Base-by-base conservation (phyloP, 2,888 invertebrate species). In the Ephialtes manifestator region DNA sequence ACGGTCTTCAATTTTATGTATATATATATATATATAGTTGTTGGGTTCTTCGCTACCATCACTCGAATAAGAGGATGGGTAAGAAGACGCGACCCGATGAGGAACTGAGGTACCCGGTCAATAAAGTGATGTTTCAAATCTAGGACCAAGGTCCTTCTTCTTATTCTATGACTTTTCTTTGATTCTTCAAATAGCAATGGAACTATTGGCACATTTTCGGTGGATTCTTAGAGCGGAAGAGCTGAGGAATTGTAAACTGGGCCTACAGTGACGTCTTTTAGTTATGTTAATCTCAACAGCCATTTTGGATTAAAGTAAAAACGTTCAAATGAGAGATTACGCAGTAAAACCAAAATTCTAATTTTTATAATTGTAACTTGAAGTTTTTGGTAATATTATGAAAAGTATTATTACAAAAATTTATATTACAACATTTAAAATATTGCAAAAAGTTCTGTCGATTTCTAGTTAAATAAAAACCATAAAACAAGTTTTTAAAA, bases 1-100 rank as follows among this genome's bases (percentile, higher is more conserved):
- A 88, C 87, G 88, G 86, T 87, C 85, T 87, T 89, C 85, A 67
- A 82, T 85, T 85, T 75, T 28, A 4, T 28, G n/a, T 24, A 48
- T 46, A 65, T 72, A 63, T 46, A 71, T 72, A 63, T 31, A 28
- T 28, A 35, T 43, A 31, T 51, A 55, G 58, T 35, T 39, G 15
- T 63, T 65, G 13, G 39, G 31, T 68, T 71, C 43, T 72, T 55
- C 39, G 18, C 75, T 70, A 76, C 70, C 81, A 71, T 81, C 81
- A 71, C 81, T 55, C 80, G 18, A 13, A 20, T 15, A 15, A 51
- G 24, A 20, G 10, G 7, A 63, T n/a, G 31, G 60, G 28, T 31
- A 60, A 15, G 46, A 43, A 5, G 15, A 24, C 15, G 3, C 11
- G 24, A 28, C 13, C 4, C 55, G 15, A 48, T 20, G 55, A 74